phyloP scores from a whole-genome alignment of 1,140 invertebrate genomes.

The Polyergus mexicanus region DNA sequence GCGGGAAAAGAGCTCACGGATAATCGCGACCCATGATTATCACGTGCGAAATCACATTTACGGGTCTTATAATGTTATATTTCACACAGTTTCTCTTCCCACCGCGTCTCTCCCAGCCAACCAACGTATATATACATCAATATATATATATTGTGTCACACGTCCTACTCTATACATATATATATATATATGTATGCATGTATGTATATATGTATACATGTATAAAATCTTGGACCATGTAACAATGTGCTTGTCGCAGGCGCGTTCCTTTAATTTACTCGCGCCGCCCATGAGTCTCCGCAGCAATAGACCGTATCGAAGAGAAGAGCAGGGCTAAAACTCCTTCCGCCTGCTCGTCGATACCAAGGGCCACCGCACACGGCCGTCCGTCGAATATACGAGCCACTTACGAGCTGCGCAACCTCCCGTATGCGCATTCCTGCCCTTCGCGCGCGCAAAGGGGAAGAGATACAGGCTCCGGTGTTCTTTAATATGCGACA shows the following conservation, averaged over 20 bases:
- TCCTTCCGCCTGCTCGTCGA: conserved; percentile 69
- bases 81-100: background rate
- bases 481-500: conserved; percentile 83
- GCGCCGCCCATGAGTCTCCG: conserved; percentile 38
- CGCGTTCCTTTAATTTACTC: conserved; percentile 52
- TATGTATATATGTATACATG: too few relatives aligned
- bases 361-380: conserved; percentile 36
- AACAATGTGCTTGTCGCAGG: conserved; percentile 58
- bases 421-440: conserved; percentile 69
- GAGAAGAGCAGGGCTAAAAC: conserved; percentile 20
- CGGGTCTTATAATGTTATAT: conserved; percentile 28
- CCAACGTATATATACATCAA: conserved; percentile 29
- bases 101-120: background rate
- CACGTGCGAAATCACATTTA: conserved; percentile 47
- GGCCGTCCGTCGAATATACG: conserved; percentile 71
- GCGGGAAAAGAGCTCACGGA: conserved; percentile 35
- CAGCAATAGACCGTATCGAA: conserved; percentile 51
- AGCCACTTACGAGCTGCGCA: conserved; percentile 67
- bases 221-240: conserved; percentile 5
- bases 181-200: too few relatives aligned
- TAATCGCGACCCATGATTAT: conserved; percentile 30
- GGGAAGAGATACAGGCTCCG: conserved; percentile 58
- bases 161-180: too few relatives aligned
- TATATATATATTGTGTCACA: too few relatives aligned
- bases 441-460: conserved; percentile 68